phyloP scores from a whole-genome alignment of 1,140 invertebrate genomes.

The Nasonia giraulti region DNA sequence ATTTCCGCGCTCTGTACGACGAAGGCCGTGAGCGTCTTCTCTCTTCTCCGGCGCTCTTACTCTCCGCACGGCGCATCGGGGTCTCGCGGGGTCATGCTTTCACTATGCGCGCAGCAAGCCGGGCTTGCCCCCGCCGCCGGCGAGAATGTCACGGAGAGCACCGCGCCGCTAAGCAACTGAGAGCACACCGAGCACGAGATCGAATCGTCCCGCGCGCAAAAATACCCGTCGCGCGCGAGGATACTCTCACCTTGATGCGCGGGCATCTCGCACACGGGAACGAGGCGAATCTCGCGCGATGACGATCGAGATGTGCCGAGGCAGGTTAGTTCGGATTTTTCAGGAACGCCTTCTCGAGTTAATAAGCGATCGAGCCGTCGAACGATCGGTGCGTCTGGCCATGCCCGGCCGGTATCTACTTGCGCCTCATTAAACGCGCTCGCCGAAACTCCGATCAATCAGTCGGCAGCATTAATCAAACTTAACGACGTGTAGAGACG shows the following conservation, averaged over 20 bases:
- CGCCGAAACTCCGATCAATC: background rate
- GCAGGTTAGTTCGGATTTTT: too few relatives aligned
- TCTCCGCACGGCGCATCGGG: background rate
- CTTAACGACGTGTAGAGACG: background rate
- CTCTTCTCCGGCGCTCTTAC: background rate
- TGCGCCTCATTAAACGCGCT: background rate
- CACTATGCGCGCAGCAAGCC: background rate
- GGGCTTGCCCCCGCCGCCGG: slow-evolving; percentile 12
- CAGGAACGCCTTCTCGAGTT: too few relatives aligned
- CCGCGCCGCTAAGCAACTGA: background rate
- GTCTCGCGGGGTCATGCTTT: slow-evolving; percentile 34
- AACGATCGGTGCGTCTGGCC: background rate
- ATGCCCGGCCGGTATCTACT: background rate
- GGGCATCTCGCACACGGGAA: background rate
- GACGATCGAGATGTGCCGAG: background rate
- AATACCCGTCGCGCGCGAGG: background rate
- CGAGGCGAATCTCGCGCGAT: too few relatives aligned
- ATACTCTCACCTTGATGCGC: background rate
- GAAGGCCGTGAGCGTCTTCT: slow-evolving; percentile 1
- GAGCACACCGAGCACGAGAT: too few relatives aligned
- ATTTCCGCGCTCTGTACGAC: slow-evolving; percentile 6
- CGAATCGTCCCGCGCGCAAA: slow-evolving; percentile 9
- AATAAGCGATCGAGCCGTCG: background rate
- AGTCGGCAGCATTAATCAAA: background rate
- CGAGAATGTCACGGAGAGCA: slow-evolving; percentile 14